Evolutionary conservation across 2,888 invertebrate species (phyloP), one percentile per base, ranked within the genome.

Genomic region (Chromoteleia sp.): DNA sequence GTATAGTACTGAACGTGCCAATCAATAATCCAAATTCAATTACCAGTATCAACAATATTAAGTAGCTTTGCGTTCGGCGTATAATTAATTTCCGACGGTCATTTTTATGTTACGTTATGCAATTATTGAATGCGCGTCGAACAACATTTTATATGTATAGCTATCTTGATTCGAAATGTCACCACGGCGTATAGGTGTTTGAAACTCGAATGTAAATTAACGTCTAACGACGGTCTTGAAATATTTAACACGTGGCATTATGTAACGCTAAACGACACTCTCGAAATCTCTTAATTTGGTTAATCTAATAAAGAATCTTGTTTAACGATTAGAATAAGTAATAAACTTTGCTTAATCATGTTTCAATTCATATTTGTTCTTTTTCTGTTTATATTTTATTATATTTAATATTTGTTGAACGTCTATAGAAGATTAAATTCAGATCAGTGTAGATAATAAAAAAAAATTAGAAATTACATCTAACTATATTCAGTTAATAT

Each of bases 1-100:
- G 52, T n/a, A 30, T 21, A 48, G 36, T 36, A 36, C 19, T 8
- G 36, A 39, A 14, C 52, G 17, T 19, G 14, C 39, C 52, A 33
- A 73, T 73, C 63, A 50, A 73, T 73, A 63, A 63, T 54, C 54
- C 61, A 73, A 63, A 73, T 73, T 54, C 61, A 73, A 63, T 73
- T 73, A 73, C 33, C 33, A 33, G 17, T 36, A 36, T 15, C 36
- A n/a, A 15, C 50, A 30, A 52, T 41, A 73, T 59, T 41, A 43
- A 52, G 73, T 73, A 61, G 33, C 33, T 61, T 73, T 73, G 21
- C 41, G 50, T 33, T 43, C n/a, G 45, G 12, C 7, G 19, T 19
- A 30, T 61, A 71, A 59, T 61, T 71, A 71, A 71, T 71, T 59
- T 59, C 21, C 48, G 36, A 59, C 41, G 41, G 29, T 15, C 33